Evolutionary conservation across 2,888 invertebrate species (phyloP).

Genomic region (Plebejus anna): DNA sequence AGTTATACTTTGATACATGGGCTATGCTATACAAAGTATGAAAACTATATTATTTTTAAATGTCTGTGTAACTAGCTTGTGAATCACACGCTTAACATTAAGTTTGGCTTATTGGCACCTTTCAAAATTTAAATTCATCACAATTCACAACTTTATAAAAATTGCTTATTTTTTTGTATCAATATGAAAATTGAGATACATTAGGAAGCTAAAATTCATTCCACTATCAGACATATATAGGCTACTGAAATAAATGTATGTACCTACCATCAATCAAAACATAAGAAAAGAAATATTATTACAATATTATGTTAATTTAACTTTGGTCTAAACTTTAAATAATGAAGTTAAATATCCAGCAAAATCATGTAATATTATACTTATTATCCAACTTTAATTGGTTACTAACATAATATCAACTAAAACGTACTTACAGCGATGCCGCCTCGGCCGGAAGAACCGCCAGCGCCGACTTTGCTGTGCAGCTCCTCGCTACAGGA

Average conservation of each 20-base stretch:
- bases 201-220: not conserved
- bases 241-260: not conserved
- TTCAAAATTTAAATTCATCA: constrained; percentile 14
- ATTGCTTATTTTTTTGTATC: not conserved
- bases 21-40: not conserved
- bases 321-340: no score
- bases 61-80: not conserved
- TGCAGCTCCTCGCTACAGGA: constrained; percentile 74
- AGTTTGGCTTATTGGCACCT: constrained; percentile 11
- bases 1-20: not conserved
- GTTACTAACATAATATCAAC: not conserved
- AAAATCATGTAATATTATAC: not conserved
- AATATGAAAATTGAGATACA: not conserved
- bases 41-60: not conserved
- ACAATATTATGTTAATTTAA: not conserved
- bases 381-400: not conserved
- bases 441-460: constrained; percentile 65
- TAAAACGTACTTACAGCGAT: constrained; percentile 48
- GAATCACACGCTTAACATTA: constrained; percentile 6
- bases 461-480: constrained; percentile 66
- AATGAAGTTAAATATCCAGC: not conserved
- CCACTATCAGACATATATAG: not conserved
- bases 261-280: not conserved
- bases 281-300: not conserved
- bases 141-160: not conserved